Evolutionary conservation across 2,797 vertebrate species (phyloP), one percentile per base, ranked within the genome.

Genomic region (Knipowitschia caucasica): DNA sequence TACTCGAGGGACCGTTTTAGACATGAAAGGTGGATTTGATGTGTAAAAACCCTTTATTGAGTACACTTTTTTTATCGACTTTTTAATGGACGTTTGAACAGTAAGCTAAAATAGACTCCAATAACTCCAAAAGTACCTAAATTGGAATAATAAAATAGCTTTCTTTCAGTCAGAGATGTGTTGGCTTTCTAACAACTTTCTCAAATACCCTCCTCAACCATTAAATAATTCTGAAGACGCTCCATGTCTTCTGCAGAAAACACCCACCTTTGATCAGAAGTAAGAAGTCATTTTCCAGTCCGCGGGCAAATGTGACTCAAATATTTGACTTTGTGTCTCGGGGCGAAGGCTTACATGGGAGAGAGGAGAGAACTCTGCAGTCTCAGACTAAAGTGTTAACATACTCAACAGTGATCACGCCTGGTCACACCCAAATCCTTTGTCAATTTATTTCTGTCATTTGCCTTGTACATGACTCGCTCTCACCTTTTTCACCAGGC

Each of bases 191-290:
- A 23, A 67, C 57, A 42, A 50, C 69, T 75, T 46, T 64, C 27
- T 62, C 61, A 73, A 82, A 72, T 71, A 77, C 69, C 74, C 59
- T 44, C 59, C 73, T 77, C 67, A 67, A 71, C 70, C 70, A 14
- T 44, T 54, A 70, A 82, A 82, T 75, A 82, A 84, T 86, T 73
- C 53, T 51, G 52, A 57, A 75, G 79, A 85, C 71, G 20, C 56
- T 66, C 33, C 46, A 50, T 59, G 67, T 85, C 79, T 82, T 64
- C 68, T 73, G 58, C 55, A 76, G 73, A 83, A 84, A 84, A 81
- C 80, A 75, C 59, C 60, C 74, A 77, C 81, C 81, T 88, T 88
- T 86, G 81, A 86, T 85, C 81, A 84, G 70, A 44, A 78, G 73
- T 73, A 80, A 86, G 73, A 76, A 80, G 72, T 60, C 56, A 1